Evolutionary conservation across 1,140 invertebrate genomes (phyloP).

Genomic region (Schlechtendalia chinensis): DNA sequence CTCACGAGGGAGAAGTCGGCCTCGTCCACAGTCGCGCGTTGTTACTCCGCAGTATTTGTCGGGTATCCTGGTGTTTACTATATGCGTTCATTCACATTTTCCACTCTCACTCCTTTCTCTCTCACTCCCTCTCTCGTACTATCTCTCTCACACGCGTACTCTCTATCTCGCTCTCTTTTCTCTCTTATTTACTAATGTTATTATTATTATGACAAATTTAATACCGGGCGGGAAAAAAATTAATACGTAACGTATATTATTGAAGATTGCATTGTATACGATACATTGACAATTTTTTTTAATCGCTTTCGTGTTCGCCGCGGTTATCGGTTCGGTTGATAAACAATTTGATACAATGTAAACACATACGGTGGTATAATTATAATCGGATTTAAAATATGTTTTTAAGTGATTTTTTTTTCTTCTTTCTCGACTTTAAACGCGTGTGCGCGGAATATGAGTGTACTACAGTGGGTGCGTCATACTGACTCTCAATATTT

Average conservation of each 20-base stretch:
- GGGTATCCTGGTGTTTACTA: slow-evolving; percentile 21
- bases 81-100: slow-evolving; percentile 45
- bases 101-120: neutral
- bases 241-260: neutral
- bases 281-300: neutral
- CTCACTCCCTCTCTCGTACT: neutral
- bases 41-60: slow-evolving; percentile 36
- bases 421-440: neutral
- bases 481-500: slow-evolving; percentile 8
- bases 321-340: neutral
- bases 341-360: neutral
- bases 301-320: neutral
- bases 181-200: neutral
- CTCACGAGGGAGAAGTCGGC: slow-evolving; percentile 27
- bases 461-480: slow-evolving; percentile 10
- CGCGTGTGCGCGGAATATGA: neutral
- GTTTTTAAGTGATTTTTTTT: slow-evolving; percentile 6
- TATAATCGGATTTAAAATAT: neutral
- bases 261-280: neutral
- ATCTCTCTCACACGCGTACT: neutral
- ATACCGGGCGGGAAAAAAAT: neutral
- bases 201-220: neutral
- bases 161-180: neutral
- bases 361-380: neutral
- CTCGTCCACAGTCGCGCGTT: slow-evolving; percentile 18